Base-by-base conservation (phyloP, 2,797 vertebrate species). In the Yasuhikotakia modesta region DNA sequence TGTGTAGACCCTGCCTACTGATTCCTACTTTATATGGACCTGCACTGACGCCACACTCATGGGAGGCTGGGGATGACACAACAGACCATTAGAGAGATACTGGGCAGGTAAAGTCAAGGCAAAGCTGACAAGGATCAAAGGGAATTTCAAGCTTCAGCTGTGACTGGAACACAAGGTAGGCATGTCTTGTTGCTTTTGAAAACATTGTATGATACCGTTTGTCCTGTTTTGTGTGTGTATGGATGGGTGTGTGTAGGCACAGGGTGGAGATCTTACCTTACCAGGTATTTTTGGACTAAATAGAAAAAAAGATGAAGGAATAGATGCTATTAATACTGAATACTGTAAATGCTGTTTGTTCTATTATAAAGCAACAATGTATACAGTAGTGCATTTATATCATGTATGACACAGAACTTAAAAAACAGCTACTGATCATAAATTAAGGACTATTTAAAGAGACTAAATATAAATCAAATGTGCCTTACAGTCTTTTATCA, bases 11-110 rank as follows among this genome's bases (percentile, higher is more conserved):
- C 21, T 73, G 46, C 61, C 16, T 17, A 80, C 50, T 43, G 58
- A 27, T 48, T 55, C 64, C 74, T 45, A 52, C 73, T 71, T 78
- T 73, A 64, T 78, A 78, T 79, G 70, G 81, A 83, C 75, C 79
- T 52, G 48, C 50, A 61, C 43, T 61, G 79, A 83, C 30, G 79
- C 77, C 78, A 70, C 32, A 27, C 84, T 48, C 72, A 70, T 71
- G 58, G 73, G 53, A 82, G 43, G 43, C 50, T 63, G 39, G 68
- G 32, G 58, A 79, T 48, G 76, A 73, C 48, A 22, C 45, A 69
- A 57, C 55, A 60, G 21, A 45, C 39, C 45, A 70, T 39, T 63
- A 61, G n/a, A 70, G 64, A 70, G 50, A 77, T 63, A 65, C 39
- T 66, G 39, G 72, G 30, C 57, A 55, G 65, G 71, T 61, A 27